Base-by-base conservation (phyloP, 2,797 vertebrate species). In the Dendrocincla tyrannina region DNA sequence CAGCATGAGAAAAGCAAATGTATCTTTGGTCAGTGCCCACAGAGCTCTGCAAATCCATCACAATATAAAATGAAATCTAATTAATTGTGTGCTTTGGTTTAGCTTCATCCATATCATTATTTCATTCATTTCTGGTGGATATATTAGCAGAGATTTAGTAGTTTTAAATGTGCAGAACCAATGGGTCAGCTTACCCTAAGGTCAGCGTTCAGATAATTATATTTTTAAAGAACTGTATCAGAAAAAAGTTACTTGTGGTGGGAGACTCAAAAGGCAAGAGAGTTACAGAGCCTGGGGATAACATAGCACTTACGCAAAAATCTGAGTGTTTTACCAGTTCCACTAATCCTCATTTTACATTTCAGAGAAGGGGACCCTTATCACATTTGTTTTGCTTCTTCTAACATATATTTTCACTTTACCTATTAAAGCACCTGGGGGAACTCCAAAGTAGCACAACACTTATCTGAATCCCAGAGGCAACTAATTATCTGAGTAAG, bases 31-130 rank as follows among this genome's bases (percentile, higher is more conserved):
- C 93, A 97, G 52, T 92, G 75, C 77, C 79, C 80, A 66, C 49
- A 75, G 75, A 97, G 91, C 84, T 96, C 75, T 70, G 89, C 85
- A 85, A 96, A 97, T 97, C 96, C 93, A 96, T 93, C 73, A 86
- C 56, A 72, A 92, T 32, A 97, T 78, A 91, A 91, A 92, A 97
- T 91, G 75, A 97, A 97, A 97, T 95, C 64, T 94, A 97, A 97
- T 98, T 98, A 98, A 97, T 97, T 85, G 74, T 80, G 39, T 94
- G 46, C 50, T 95, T 96, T 93, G 78, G 46, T 95, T 95, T 94
- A 82, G 81, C 66, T 63, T 90, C 82, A 42, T 94, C 73, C 67
- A 67, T 76, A 94, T 94, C 91, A 93, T 97, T 95, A 96, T 83
- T 88, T 95, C 49, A 91, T 91, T 94, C 9, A 1, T 80, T 96